phyloP scores from a whole-genome alignment of 2,888 invertebrate species.

The Orthonychiurus folsomi region DNA sequence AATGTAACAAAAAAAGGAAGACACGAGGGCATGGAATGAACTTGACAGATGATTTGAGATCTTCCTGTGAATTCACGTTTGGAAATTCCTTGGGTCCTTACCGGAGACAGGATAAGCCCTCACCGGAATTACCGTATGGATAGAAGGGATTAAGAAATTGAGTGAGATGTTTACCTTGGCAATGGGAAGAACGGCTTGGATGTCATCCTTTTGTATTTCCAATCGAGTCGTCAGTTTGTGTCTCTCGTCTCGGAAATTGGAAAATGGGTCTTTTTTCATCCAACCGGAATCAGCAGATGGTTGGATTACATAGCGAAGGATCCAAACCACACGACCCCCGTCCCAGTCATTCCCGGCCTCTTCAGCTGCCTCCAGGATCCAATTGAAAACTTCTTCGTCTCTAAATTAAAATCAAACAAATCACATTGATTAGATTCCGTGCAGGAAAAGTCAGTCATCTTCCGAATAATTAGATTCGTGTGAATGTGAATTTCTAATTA shows the following conservation, averaged over 20 bases:
- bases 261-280: slow-evolving; percentile 45
- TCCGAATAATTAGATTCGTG: no score
- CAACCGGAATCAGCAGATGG: slow-evolving; percentile 38
- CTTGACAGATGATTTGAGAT: not conserved
- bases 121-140: not conserved
- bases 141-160: not conserved
- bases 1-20: not conserved
- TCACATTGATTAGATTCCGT: no score
- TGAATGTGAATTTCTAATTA: no score
- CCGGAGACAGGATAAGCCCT: not conserved
- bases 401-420: slow-evolving; percentile 44
- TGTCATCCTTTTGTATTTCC: slow-evolving; percentile 86
- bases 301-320: slow-evolving; percentile 57
- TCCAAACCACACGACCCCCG: slow-evolving; percentile 80
- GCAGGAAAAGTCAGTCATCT: no score
- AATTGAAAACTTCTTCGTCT: slow-evolving; percentile 74
- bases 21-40: not conserved
- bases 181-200: slow-evolving; percentile 85
- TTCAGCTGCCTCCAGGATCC: slow-evolving; percentile 76
- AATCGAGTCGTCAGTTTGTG: slow-evolving; percentile 69
- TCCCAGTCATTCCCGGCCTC: slow-evolving; percentile 66
- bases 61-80: not conserved
- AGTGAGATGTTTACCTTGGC: slow-evolving; percentile 65
- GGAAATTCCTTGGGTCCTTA: not conserved
- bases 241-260: slow-evolving; percentile 44